Conservation (phyloP, 2,797 vertebrate genomes). For the Mallotus villosus region DNA sequence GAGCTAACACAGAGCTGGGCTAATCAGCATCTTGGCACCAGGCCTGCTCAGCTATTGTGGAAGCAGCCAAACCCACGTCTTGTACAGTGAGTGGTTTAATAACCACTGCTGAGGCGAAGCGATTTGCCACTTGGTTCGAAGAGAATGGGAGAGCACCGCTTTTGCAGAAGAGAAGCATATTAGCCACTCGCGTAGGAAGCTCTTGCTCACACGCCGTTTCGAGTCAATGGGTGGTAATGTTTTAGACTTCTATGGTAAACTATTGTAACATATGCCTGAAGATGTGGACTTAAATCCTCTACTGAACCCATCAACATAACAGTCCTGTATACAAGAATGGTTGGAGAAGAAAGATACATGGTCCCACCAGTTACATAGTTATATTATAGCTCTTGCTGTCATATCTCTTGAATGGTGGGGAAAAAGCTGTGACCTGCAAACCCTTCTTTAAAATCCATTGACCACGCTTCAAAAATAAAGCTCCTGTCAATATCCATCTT, state of each 20-base stretch:
- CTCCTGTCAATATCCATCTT: slow-evolving; percentile 57
- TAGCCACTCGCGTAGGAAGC: not conserved
- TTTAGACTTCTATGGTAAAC: not conserved
- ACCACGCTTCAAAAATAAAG: slow-evolving; percentile 58
- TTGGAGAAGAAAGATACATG: too few species aligned
- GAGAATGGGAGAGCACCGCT: slow-evolving; percentile 31
- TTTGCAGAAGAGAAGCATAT: not conserved
- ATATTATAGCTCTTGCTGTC: slow-evolving; percentile 61
- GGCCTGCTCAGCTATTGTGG: slow-evolving; percentile 60
- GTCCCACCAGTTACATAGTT: slow-evolving; percentile 39
- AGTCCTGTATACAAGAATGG: not conserved
- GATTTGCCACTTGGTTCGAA: slow-evolving; percentile 48
- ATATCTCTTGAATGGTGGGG: slow-evolving; percentile 47
- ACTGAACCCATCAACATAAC: not conserved
- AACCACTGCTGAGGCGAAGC: slow-evolving; percentile 41
- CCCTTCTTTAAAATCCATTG: slow-evolving; percentile 49
- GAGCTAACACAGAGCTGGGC: slow-evolving; percentile 63
- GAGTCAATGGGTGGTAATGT: not conserved
- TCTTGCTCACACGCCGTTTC: slow-evolving; percentile 12
- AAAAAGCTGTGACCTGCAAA: slow-evolving; percentile 55
- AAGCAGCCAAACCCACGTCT: slow-evolving; percentile 58
- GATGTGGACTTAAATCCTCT: not conserved
- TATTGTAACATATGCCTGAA: not conserved
- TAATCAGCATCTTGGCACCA: slow-evolving; percentile 72
- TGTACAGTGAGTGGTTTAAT: slow-evolving; percentile 57